These are phyloP conservation scores for Harpagoxenus sublaevis DNA, from an alignment of 2,888 invertebrate genomes.

Conservation along the genomic window DNA sequence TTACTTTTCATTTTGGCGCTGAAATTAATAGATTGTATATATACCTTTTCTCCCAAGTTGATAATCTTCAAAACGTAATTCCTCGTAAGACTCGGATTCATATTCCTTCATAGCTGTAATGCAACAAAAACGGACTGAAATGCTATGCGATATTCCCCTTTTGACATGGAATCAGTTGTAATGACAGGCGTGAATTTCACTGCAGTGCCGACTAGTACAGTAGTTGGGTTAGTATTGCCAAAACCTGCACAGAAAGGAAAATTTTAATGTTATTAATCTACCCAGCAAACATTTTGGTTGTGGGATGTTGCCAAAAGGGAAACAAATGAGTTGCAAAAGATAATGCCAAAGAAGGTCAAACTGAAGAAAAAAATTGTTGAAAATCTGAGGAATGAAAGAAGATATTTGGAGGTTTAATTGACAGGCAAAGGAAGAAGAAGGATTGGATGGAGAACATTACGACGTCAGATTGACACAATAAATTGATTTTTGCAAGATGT, in stretches of 20 bases:
- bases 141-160: constrained; percentile 93
- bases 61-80: constrained; percentile 97
- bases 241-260: constrained; percentile 75
- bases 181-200: constrained; percentile 95
- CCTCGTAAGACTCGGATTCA: constrained; percentile 97
- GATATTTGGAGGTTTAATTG: too few species aligned
- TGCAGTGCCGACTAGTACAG: constrained; percentile 90
- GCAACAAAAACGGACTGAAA: constrained; percentile 97
- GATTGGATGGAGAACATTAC: too few species aligned
- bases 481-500: too few species aligned
- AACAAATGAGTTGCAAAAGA: too few species aligned
- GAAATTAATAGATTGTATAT: background rate
- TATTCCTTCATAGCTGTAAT: constrained; percentile 99
- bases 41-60: constrained; percentile 94
- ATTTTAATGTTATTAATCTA: background rate
- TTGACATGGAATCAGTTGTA: constrained; percentile 97
- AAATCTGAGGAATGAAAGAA: too few species aligned
- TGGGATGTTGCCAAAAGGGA: too few species aligned
- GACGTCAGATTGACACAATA: too few species aligned
- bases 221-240: constrained; percentile 80
- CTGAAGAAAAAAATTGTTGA: too few species aligned
- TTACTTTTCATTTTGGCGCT: background rate
- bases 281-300: too few species aligned
- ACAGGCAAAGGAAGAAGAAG: too few species aligned
- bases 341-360: too few species aligned